Conservation (phyloP, 2,113 vertebrate species). For the Cyanoramphus novaezelandiae region DNA sequence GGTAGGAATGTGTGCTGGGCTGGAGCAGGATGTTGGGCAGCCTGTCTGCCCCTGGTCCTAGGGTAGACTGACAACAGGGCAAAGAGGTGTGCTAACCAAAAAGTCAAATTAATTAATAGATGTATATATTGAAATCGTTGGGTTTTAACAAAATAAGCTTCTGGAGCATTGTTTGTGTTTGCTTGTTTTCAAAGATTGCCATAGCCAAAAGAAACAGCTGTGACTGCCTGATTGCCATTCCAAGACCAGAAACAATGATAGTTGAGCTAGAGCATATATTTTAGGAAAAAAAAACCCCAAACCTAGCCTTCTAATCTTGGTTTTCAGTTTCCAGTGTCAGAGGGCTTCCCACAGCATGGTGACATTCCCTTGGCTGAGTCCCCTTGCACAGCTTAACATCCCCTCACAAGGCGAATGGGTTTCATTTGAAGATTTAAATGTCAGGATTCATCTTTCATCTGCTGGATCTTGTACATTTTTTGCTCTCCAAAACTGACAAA, state of each 20-base stretch:
- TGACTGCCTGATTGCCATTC: not conserved
- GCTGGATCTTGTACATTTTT: not conserved
- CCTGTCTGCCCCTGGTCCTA: not conserved
- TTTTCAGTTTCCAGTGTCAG: conserved; percentile 43
- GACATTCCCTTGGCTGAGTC: not conserved
- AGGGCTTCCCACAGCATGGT: conserved; percentile 41
- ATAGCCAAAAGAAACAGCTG: not conserved
- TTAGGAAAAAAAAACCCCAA: conserved; percentile 23
- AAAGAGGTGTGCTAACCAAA: not conserved
- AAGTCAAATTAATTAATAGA: not conserved
- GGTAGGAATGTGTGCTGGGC: not conserved
- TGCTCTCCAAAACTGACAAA: conserved; percentile 19
- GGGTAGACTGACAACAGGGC: not conserved
- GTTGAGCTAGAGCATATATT: conserved; percentile 31
- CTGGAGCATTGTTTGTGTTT: not conserved
- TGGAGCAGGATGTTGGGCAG: not conserved
- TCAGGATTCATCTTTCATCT: not conserved
- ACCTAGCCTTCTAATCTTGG: conserved; percentile 64
- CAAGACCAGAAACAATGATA: conserved; percentile 4
- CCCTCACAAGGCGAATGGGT: not conserved
- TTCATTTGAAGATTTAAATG: conserved; percentile 37
- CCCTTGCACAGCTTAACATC: not conserved
- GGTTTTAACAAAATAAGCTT: not conserved
- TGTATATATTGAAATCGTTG: not conserved
- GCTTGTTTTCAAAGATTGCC: conserved; percentile 4